phyloP scores from a whole-genome alignment of 2,888 invertebrate genomes.

The Aspidapion aeneum region DNA sequence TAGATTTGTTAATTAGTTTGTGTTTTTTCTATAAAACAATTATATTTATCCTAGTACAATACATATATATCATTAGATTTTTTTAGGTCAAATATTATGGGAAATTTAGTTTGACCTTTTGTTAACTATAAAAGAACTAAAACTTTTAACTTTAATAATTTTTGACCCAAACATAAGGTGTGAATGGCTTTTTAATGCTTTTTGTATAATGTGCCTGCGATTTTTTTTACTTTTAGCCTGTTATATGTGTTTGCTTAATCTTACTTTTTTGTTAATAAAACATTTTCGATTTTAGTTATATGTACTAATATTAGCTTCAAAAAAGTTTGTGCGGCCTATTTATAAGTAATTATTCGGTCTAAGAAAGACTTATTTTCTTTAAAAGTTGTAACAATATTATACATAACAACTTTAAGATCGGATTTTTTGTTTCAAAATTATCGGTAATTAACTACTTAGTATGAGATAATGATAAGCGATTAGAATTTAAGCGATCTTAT shows the following conservation, averaged over 20 bases:
- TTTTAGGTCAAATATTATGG: not conserved
- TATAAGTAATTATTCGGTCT: not conserved
- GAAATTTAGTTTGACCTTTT: not conserved
- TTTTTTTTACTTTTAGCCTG: too few relatives aligned
- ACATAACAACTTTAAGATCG: not conserved
- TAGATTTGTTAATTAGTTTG: not conserved
- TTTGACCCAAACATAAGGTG: too few relatives aligned
- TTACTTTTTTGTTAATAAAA: too few relatives aligned
- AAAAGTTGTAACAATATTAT: not conserved
- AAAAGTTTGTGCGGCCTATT: not conserved
- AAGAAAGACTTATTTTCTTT: not conserved
- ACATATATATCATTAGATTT: not conserved
- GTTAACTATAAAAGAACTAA: too few relatives aligned
- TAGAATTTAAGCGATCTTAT: slow-evolving; percentile 36
- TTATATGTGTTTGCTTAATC: too few relatives aligned
- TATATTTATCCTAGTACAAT: not conserved
- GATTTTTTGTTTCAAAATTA: not conserved
- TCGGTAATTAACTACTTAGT: not conserved
- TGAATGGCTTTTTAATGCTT: too few relatives aligned
- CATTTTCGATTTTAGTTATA: too few relatives aligned
- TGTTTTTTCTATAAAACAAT: not conserved
- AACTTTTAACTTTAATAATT: too few relatives aligned
- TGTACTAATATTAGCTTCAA: not conserved
- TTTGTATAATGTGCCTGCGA: too few relatives aligned
- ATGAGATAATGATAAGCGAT: slow-evolving; percentile 41